These are phyloP conservation scores for Holacanthella duospinosa DNA, from an alignment of 2,888 invertebrate genomes.

Conservation along the genomic window DNA sequence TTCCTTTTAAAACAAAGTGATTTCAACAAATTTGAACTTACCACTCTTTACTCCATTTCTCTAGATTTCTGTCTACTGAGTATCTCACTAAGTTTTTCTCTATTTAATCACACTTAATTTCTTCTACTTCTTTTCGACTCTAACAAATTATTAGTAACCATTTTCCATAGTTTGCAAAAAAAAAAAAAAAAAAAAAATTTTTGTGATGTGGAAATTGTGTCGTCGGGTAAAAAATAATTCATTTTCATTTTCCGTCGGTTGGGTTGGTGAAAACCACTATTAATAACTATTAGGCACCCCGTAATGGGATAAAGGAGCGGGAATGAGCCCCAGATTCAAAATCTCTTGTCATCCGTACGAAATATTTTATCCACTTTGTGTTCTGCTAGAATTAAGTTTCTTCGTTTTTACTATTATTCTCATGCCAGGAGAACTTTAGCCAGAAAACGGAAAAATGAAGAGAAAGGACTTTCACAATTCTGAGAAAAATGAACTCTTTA, in stretches of 20 bases:
- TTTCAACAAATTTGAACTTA: too few relatives aligned
- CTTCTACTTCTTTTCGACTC: too few relatives aligned
- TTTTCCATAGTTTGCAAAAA: too few relatives aligned
- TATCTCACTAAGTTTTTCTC: too few relatives aligned
- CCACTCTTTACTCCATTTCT: too few relatives aligned
- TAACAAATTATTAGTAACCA: too few relatives aligned
- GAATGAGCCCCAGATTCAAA: slow-evolving; percentile 2
- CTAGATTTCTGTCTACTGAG: too few relatives aligned
- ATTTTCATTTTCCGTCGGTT: neutral
- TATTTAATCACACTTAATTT: too few relatives aligned
- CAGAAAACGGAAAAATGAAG: slow-evolving; percentile 5
- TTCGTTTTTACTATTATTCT: neutral
- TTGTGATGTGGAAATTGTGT: too few relatives aligned
- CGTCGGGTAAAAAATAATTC: too few relatives aligned
- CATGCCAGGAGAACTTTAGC: neutral
- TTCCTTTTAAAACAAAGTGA: too few relatives aligned
- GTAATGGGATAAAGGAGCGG: neutral
- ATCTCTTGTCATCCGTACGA: slow-evolving; percentile 2
- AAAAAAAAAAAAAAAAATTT: too few relatives aligned
- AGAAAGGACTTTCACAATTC: neutral
- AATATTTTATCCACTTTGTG: slow-evolving; percentile 6
- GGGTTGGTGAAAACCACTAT: neutral
- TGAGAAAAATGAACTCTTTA: neutral
- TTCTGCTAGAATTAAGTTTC: neutral
- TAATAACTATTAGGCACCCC: slow-evolving; percentile 1